Conservation (phyloP, 2,888 invertebrate genomes). For the Ophion costatus region DNA sequence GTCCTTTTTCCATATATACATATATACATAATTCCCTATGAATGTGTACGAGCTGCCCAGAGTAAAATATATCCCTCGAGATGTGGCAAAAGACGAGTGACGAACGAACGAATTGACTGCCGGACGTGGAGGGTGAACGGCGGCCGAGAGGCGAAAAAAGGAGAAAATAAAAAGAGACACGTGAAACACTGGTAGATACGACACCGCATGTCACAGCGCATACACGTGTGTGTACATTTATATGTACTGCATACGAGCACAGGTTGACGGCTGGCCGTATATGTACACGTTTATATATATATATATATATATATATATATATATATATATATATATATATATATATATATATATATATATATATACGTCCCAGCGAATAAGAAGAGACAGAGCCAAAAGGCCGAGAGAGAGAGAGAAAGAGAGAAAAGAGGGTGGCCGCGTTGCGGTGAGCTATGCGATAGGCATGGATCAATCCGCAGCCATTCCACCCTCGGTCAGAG, state of each 20-base stretch:
- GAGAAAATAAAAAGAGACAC: slow-evolving; percentile 22
- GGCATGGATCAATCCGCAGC: slow-evolving; percentile 79
- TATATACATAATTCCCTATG: slow-evolving; percentile 22
- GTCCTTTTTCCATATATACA: neutral
- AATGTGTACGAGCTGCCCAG: slow-evolving; percentile 45
- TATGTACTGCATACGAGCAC: neutral
- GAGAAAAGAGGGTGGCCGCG: slow-evolving; percentile 30
- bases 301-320: slow-evolving; percentile 18
- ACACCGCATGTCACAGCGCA: slow-evolving; percentile 10
- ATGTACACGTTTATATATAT: neutral
- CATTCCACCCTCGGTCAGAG: slow-evolving; percentile 71
- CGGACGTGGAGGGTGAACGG: slow-evolving; percentile 43
- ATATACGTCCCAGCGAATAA: neutral
- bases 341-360: neutral
- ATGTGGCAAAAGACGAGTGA: slow-evolving; percentile 51
- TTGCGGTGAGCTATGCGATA: slow-evolving; percentile 70
- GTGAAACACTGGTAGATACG: slow-evolving; percentile 38
- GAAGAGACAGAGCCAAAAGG: neutral
- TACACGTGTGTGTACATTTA: slow-evolving; percentile 8
- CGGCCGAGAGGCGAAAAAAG: slow-evolving; percentile 31
- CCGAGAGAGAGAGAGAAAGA: slow-evolving; percentile 5
- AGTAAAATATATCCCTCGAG: slow-evolving; percentile 59
- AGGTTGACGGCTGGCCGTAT: neutral
- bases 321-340: slow-evolving; percentile 21
- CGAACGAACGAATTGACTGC: slow-evolving; percentile 56